phyloP scores from a whole-genome alignment of 2,113 vertebrate species.

The Xyrauchen texanus region DNA sequence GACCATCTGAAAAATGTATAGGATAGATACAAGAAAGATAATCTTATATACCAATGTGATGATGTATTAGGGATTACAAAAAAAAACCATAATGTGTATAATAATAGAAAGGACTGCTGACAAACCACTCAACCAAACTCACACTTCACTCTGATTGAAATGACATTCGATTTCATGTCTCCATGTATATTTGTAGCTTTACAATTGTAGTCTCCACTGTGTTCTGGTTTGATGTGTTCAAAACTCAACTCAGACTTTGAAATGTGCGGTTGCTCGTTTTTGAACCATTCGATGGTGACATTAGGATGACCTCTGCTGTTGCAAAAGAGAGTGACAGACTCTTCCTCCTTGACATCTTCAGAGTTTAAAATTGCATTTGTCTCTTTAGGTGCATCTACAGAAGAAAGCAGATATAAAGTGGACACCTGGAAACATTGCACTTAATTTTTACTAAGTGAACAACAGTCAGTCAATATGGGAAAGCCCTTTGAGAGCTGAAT shows the following conservation, averaged over 20 bases:
- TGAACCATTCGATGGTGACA: conserved; percentile 51
- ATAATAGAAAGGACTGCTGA: not conserved
- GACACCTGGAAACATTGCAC: no score
- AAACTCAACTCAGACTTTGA: accelerated
- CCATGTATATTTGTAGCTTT: conserved; percentile 45
- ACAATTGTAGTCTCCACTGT: conserved; percentile 59
- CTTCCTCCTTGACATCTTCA: accelerated
- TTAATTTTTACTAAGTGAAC: no score
- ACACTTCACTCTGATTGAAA: conserved; percentile 54
- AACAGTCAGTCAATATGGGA: no score
- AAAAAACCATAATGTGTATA: no score
- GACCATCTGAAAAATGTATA: conserved; percentile 57
- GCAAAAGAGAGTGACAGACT: conserved; percentile 53
- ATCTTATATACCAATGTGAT: not conserved
- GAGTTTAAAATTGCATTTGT: accelerated
- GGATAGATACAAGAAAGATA: not conserved
- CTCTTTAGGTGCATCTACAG: conserved; percentile 60
- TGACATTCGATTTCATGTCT: accelerated
- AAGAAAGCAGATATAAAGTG: conserved; percentile 1
- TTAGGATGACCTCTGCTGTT: conserved; percentile 50
- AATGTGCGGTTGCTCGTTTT: accelerated
- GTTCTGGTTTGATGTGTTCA: accelerated
- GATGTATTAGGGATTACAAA: no score
- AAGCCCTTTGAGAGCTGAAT: no score
- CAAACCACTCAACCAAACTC: conserved; percentile 43